Base-by-base conservation (phyloP, 2,797 vertebrate genomes). In the Gymnothorax javanicus region DNA sequence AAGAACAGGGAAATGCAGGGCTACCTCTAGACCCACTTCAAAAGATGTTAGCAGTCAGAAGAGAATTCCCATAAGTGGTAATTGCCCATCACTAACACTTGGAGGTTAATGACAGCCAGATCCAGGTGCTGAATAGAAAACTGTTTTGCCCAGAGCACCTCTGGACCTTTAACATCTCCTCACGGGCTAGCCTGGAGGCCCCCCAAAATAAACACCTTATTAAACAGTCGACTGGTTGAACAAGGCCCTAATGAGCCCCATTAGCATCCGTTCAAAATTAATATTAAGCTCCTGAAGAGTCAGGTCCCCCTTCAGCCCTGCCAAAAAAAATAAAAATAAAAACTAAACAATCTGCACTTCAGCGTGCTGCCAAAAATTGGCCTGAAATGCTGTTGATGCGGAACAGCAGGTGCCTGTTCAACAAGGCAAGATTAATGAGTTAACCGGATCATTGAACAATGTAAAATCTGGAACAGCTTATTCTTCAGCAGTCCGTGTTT, bases 111-210 rank as follows among this genome's bases (percentile, higher is more conserved):
- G 56, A 54, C 20, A 52, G 77, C 20, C 2, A 7, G 77, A 81
- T 7, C 50, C 52, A 81, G 77, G 77, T 81, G 77, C 50, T 56
- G 77, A 23, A 12, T 56, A n/a, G 15, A 56, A 56, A 81, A 9
- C 50, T 23, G 2, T 56, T 56, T 43, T 56, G 56, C 50, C 50
- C 52, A 33, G 17, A n/a, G n/a, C 23, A 79, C 43, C 77, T n/a
- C 77, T 56, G 77, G 77, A 56, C 77, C 77, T 81, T n/a, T n/a
- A 52, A 81, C 25, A 56, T 54, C 50, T 56, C 77, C 77, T 56
- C 50, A n/a, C 13, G 17, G 52, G 52, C 17, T n/a, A 81, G 52
- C 7, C 52, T 81, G 77, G 50, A 81, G n/a, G 52, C 9, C 4
- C 77, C 54, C 20, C 52, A 54, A 54, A 81, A 81, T 23, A 54